These are phyloP conservation scores for Hydroisotoma schaefferi DNA, from an alignment of 2,888 invertebrate species.

Conservation along the genomic window DNA sequence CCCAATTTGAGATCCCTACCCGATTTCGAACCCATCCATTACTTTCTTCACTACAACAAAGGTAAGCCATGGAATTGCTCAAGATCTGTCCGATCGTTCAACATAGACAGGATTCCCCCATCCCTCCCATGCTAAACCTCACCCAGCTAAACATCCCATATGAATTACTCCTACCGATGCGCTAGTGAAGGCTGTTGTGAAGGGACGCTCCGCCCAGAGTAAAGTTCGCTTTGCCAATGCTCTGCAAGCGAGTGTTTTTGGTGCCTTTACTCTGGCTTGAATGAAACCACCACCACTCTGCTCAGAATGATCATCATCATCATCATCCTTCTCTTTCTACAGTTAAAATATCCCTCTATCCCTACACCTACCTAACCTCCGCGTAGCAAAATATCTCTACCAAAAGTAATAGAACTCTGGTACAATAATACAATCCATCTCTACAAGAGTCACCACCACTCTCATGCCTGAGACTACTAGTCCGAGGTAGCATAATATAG, in stretches of 20 bases:
- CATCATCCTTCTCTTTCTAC: not conserved
- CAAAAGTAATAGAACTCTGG: not conserved
- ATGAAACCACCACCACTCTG: not conserved
- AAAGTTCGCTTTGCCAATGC: conserved; percentile 33
- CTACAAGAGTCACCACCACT: not conserved
- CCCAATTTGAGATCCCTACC: no score
- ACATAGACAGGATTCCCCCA: not conserved
- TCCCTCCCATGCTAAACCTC: no score
- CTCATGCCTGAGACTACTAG: not conserved
- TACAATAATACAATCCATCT: not conserved
- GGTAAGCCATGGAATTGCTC: not conserved
- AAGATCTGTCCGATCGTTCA: not conserved
- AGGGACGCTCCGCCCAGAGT: conserved; percentile 9
- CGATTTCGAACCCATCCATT: no score
- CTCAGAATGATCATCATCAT: not conserved
- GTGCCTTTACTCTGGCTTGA: not conserved
- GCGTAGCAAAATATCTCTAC: no score
- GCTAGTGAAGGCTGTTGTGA: not conserved
- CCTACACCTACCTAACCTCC: no score
- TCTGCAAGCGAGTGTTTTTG: not conserved
- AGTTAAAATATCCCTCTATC: not conserved
- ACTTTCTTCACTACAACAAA: no score
- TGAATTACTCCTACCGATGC: not conserved
- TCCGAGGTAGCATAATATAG: not conserved
- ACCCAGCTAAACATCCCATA: no score